These are phyloP conservation scores for Sylvietta virens DNA, from an alignment of 2,113 vertebrate genomes.

Conservation along the genomic window DNA sequence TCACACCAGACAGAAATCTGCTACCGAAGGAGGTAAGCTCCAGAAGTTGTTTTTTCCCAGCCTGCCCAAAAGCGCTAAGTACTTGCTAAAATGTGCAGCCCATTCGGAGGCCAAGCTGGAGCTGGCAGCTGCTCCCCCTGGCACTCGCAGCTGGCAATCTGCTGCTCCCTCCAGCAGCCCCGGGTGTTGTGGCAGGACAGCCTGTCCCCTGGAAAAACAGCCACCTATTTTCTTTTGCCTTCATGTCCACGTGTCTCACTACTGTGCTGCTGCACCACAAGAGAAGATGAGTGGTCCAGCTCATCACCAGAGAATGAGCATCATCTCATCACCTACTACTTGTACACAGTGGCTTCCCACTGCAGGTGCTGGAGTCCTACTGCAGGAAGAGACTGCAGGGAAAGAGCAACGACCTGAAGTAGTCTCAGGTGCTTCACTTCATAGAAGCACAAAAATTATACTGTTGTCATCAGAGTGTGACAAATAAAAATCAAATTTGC, in stretches of 20 bases:
- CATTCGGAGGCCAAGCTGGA: background rate
- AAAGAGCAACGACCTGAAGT: background rate
- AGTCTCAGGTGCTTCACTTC: background rate
- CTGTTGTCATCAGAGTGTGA: background rate
- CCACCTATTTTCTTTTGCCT: background rate
- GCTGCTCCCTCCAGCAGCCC: background rate
- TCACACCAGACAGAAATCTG: background rate
- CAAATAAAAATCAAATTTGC: background rate
- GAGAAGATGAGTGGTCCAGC: background rate
- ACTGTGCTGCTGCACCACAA: background rate
- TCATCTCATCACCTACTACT: background rate
- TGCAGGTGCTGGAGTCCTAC: rapidly evolving
- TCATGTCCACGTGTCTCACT: background rate
- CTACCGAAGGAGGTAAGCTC: background rate
- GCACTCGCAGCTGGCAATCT: background rate
- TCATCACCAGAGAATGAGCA: background rate
- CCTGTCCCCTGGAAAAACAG: background rate
- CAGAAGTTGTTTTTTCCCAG: constrained; percentile 14
- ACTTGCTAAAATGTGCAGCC: constrained; percentile 7
- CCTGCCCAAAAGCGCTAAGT: background rate
- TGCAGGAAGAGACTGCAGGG: background rate
- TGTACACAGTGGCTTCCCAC: background rate
- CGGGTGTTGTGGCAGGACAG: background rate
- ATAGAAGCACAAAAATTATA: background rate
- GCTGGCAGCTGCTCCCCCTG: background rate